Evolutionary conservation across 2,888 invertebrate genomes (phyloP).

Genomic region (Synergus itoensis): DNA sequence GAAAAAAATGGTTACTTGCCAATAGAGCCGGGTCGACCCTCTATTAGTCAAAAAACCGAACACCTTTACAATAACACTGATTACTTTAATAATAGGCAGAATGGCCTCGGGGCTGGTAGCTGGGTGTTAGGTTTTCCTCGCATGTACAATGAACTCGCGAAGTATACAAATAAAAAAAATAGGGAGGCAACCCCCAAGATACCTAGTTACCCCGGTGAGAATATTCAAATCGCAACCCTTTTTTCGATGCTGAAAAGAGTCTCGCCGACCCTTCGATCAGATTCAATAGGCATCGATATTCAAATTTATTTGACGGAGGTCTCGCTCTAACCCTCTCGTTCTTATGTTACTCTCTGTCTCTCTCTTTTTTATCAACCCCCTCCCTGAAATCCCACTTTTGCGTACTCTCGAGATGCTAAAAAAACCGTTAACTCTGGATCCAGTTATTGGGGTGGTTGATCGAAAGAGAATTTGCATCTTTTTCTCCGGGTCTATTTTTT

Average conservation of each 20-base stretch:
- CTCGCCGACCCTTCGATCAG: slow-evolving; percentile 76
- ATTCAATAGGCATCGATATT: slow-evolving; percentile 78
- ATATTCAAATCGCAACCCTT: slow-evolving; percentile 78
- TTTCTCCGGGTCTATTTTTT: slow-evolving; percentile 57
- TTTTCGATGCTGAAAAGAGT: slow-evolving; percentile 63
- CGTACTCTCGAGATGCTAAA: slow-evolving; percentile 53
- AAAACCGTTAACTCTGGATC: slow-evolving; percentile 65
- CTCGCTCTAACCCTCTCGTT: slow-evolving; percentile 57
- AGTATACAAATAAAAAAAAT: slow-evolving; percentile 75
- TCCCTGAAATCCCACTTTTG: slow-evolving; percentile 48
- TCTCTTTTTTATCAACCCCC: slow-evolving; percentile 52
- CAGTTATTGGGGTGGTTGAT: slow-evolving; percentile 64
- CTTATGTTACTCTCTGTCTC: slow-evolving; percentile 46
- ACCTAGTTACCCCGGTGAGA: slow-evolving; percentile 76
- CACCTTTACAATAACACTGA: slow-evolving; percentile 75
- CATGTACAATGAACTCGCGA: slow-evolving; percentile 71
- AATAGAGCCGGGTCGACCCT: slow-evolving; percentile 55
- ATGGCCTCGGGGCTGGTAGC: slow-evolving; percentile 73
- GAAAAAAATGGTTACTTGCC: slow-evolving; percentile 60
- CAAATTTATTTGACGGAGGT: slow-evolving; percentile 77
- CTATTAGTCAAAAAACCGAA: slow-evolving; percentile 68
- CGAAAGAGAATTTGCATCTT: slow-evolving; percentile 70
- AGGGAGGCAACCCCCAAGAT: slow-evolving; percentile 67
- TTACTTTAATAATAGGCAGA: slow-evolving; percentile 76
- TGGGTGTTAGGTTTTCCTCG: slow-evolving; percentile 75